Base-by-base conservation (phyloP, 30 jellyfish, hydroid and myxozoan species). In the Hydractinia echinata region DNA sequence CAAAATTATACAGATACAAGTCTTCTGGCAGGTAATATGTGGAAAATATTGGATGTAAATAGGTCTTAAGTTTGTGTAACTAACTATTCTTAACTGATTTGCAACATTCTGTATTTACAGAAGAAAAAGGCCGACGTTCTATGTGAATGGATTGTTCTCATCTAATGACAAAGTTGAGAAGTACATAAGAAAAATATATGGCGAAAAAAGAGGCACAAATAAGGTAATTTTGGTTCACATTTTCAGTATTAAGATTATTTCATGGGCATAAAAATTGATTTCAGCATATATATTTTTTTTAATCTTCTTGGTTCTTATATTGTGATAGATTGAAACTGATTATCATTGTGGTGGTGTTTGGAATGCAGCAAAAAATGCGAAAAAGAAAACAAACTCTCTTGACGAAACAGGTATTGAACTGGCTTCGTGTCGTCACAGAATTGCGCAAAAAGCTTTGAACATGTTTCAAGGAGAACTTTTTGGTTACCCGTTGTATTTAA, bases 391-490 rank as follows among this genome's bases (percentile, higher is more conserved):
- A 15, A 53, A 60, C 10, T 53, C 58, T 16, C 68, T 79, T 20
- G 87, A 79, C 55, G 87, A 79, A 62, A 79, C 87, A 5, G 87
- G 87, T 15, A 61, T 79, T 64, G 87, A 53, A 11, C 51, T 79
- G 81, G 50, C 52, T n/a, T 61, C 83, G 30, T 79, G 87, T 67
- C 81, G 87, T 50, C 83, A 79, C 54, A 21, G 81, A 30, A 79
- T 79, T 11, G 87, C 87, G 8, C 87, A n/a, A n/a, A n/a, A 79
- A 19, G 66, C 44, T 30, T 81, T 79, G 4, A 60, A 60, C 52
- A 79, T 79, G 87, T 79, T 79, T 21, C 76, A 72, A 54, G 87
- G 87, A 14, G 87, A 79, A 62, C 79, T 79, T 15, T 79, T 79
- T 66, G 87, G 87, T 21, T 81, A 81, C 77, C 72, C 89, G 51